Percentiles rank a stretch among this genome's conserved stretches.
Evolutionary conservation across 2,113 vertebrate species (phyloP).

Genomic region (Promerops cafer): DNA sequence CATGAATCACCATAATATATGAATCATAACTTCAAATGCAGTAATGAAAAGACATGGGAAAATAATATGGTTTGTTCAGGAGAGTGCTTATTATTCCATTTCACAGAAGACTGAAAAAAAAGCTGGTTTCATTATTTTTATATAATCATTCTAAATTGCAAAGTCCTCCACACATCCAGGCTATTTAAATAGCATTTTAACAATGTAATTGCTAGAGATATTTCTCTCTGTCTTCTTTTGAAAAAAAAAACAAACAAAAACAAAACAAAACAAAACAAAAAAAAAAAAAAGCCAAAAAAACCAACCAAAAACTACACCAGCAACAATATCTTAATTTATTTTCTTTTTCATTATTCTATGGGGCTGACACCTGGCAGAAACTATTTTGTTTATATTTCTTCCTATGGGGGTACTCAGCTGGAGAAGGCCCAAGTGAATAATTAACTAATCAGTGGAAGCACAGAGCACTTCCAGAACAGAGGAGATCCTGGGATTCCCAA

Average conservation of each 20-base stretch:
- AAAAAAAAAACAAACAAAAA: background rate
- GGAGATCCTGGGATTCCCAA: background rate
- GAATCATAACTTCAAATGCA: conserved; percentile 34
- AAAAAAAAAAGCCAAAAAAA: background rate
- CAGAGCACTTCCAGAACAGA: background rate
- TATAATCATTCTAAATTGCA: conserved; percentile 43
- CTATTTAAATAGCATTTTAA: conserved; percentile 39
- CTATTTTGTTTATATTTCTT: conserved; percentile 21
- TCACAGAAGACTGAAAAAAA: conserved; percentile 38
- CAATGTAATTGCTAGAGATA: background rate
- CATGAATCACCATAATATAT: conserved; percentile 51
- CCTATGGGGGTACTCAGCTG: background rate
- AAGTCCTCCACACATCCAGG: background rate
- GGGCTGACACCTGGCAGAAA: conserved; percentile 17
- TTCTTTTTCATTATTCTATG: background rate
- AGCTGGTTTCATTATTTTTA: conserved; percentile 42
- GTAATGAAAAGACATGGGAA: conserved; percentile 28
- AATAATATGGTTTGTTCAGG: conserved; percentile 40
- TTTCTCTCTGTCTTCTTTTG: background rate
- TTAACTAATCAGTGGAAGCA: conserved; percentile 9
- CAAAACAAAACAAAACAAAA: background rate
- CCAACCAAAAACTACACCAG: background rate
- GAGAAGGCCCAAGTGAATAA: conserved; percentile 34
- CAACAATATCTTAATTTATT: conserved; percentile 22
- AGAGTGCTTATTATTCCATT: conserved; percentile 46